phyloP scores from a whole-genome alignment of 2,113 vertebrate species.

The Epinephelus lanceolatus region DNA sequence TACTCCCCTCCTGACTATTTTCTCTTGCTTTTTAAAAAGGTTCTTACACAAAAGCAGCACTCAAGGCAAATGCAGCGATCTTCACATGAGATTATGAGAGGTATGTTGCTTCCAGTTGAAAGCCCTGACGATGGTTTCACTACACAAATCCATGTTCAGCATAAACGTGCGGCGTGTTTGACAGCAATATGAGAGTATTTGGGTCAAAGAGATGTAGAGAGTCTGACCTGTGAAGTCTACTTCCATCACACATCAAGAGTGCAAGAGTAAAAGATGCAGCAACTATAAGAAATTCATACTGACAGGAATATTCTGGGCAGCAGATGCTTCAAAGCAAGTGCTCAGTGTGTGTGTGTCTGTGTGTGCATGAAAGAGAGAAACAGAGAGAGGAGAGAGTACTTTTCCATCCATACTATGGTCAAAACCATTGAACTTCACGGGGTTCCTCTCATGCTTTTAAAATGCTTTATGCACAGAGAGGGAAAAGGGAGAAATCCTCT shows the following conservation, averaged over 20 bases:
- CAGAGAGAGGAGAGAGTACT: not conserved
- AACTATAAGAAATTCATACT: conserved; percentile 49
- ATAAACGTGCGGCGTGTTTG: conserved; percentile 14
- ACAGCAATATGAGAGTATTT: conserved; percentile 53
- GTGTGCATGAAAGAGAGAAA: conserved; percentile 1
- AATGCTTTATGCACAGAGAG: conserved; percentile 14
- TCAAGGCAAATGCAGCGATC: not conserved
- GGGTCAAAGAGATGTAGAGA: conserved; percentile 48
- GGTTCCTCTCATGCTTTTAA: conserved; percentile 14
- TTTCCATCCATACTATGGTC: conserved; percentile 43
- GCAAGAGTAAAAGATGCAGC: conserved; percentile 45
- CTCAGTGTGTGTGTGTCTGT: conserved; percentile 31
- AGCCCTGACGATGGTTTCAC: not conserved
- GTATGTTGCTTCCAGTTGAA: conserved; percentile 7
- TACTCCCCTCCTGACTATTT: not conserved
- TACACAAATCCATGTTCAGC: conserved; percentile 4
- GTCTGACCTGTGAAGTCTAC: conserved; percentile 51
- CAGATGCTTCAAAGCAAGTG: conserved; percentile 61
- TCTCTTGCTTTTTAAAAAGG: not conserved
- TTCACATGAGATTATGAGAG: not conserved
- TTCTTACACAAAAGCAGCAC: conserved; percentile 4
- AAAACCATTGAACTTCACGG: conserved; percentile 40
- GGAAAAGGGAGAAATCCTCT: not conserved
- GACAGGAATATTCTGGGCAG: conserved; percentile 52
- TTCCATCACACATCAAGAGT: conserved; percentile 41